A percentile compares a stretch with the other conserved stretches of the same genome.
These are phyloP conservation scores for Olivierus martensii DNA, from an alignment of 1,140 invertebrate genomes.

Conservation along the genomic window DNA sequence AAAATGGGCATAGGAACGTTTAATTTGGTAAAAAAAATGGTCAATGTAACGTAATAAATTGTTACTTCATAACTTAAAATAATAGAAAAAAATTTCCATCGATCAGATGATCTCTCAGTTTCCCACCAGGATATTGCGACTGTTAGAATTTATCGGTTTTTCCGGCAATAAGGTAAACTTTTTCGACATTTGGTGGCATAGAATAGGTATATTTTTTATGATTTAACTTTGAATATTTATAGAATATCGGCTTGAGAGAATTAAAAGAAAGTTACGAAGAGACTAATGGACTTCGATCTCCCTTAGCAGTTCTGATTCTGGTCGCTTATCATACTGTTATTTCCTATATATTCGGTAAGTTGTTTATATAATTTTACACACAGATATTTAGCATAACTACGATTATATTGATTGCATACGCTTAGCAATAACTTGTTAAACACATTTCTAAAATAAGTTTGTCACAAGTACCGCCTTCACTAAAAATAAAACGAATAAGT, in stretches of 20 bases:
- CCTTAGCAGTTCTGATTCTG: constrained; percentile 70
- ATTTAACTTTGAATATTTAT: constrained; percentile 21
- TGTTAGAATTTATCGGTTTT: constrained; percentile 91
- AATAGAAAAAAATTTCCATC: constrained; percentile 22
- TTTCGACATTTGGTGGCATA: no score
- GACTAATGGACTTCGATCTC: constrained; percentile 55
- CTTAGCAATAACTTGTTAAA: no score
- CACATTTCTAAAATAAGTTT: no score
- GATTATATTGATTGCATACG: no score
- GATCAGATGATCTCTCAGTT: constrained; percentile 75
- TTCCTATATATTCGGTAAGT: constrained; percentile 51
- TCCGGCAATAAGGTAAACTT: constrained; percentile 81
- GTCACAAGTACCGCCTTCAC: no score
- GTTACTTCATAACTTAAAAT: no score
- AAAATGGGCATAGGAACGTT: constrained; percentile 79
- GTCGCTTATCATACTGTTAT: constrained; percentile 73
- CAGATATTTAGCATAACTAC: no score
- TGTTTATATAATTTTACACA: no score
- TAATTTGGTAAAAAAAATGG: constrained; percentile 64
- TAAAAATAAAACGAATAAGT: no score
- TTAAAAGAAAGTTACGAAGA: constrained; percentile 52
- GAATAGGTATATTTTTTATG: no score
- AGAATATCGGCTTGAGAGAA: constrained; percentile 59
- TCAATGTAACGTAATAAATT: no score
- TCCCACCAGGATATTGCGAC: constrained; percentile 65